Percentiles rank a stretch among this genome's conserved stretches.
Conservation (phyloP, 2,888 invertebrate genomes). For the Drosophila flavopinicola region DNA sequence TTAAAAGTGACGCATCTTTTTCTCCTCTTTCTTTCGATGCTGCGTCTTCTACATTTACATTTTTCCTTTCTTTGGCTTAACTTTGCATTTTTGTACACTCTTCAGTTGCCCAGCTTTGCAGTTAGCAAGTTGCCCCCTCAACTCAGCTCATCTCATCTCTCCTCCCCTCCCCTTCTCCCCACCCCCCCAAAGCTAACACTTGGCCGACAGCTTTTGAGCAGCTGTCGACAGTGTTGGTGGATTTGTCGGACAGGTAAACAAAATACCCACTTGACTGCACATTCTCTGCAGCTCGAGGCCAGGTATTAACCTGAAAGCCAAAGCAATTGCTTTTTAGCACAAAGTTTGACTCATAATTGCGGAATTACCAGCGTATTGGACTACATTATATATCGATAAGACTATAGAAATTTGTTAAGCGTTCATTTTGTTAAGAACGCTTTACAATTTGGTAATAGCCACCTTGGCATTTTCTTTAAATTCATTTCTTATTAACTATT, state of each 20-base stretch:
- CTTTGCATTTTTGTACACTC: slow-evolving; percentile 20
- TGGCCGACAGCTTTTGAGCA: neutral
- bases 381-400: too few relatives aligned
- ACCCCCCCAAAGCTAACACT: too few relatives aligned
- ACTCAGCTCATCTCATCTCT: neutral
- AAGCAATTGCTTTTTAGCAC: neutral
- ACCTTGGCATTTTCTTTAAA: too few relatives aligned
- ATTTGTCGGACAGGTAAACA: slow-evolving; percentile 23
- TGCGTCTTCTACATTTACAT: slow-evolving; percentile 17
- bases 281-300: slow-evolving; percentile 28
- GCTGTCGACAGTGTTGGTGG: neutral
- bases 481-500: too few relatives aligned
- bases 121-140: slow-evolving; percentile 4
- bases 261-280: slow-evolving; percentile 36
- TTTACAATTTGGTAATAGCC: too few relatives aligned
- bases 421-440: too few relatives aligned
- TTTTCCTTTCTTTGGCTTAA: slow-evolving; percentile 3
- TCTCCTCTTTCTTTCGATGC: neutral
- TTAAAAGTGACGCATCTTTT: slow-evolving; percentile 72
- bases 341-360: neutral
- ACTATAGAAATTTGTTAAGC: too few relatives aligned
- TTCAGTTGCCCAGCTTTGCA: slow-evolving; percentile 6
- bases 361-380: too few relatives aligned
- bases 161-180: too few relatives aligned
- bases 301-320: slow-evolving; percentile 37